These are phyloP conservation scores for Archocentrus centrarchus DNA, from an alignment of 2,113 vertebrate genomes.

Conservation along the genomic window DNA sequence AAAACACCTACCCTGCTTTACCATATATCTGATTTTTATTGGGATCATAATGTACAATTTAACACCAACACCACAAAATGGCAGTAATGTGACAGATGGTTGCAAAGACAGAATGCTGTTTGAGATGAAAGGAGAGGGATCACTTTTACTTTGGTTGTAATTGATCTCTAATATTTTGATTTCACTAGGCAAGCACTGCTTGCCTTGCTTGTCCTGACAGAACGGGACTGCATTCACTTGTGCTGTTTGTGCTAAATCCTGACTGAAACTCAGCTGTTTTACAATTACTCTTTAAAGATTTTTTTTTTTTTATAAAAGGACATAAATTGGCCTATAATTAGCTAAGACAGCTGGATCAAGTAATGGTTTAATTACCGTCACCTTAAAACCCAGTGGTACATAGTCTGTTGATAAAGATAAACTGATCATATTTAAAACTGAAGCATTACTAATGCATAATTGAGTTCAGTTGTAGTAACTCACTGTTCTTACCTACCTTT, in stretches of 20 bases:
- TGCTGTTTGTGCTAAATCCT: background rate
- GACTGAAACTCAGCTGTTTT: background rate
- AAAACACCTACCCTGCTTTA: too few relatives aligned
- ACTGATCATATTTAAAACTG: background rate
- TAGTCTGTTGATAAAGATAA: background rate
- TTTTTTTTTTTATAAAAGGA: fast-evolving
- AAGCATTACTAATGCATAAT: background rate
- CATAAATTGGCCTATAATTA: background rate
- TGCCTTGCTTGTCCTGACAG: background rate
- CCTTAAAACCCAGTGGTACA: background rate
- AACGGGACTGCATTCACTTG: background rate
- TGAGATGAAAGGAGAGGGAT: background rate
- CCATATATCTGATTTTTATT: too few relatives aligned
- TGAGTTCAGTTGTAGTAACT: background rate
- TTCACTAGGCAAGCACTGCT: background rate
- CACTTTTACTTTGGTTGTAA: background rate
- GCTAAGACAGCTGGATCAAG: background rate
- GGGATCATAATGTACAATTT: too few relatives aligned
- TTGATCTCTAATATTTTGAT: background rate
- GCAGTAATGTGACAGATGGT: too few relatives aligned
- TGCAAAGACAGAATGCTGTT: background rate
- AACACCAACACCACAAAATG: too few relatives aligned
- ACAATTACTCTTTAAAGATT: background rate
- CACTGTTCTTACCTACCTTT: too few relatives aligned
- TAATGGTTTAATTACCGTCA: background rate